Evolutionary conservation across 1,140 invertebrate species (phyloP).

Genomic region (Drosophila ercepeae): DNA sequence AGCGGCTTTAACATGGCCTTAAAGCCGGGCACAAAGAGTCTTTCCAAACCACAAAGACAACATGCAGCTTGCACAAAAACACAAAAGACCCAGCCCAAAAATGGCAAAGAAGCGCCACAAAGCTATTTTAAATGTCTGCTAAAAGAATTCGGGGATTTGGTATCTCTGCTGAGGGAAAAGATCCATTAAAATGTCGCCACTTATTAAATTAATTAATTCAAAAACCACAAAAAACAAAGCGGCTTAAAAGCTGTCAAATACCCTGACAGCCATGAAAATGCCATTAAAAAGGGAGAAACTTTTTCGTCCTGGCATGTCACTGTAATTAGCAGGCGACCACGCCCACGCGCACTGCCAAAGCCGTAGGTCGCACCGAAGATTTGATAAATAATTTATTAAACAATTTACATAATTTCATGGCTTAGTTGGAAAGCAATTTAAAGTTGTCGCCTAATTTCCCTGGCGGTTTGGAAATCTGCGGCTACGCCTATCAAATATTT

Average conservation of each 20-base stretch:
- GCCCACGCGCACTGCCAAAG: constrained; percentile 15
- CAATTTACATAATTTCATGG: constrained; percentile 67
- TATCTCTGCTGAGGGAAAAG: not conserved
- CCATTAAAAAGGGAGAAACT: constrained; percentile 58
- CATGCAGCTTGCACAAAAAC: constrained; percentile 10
- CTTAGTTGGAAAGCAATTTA: constrained; percentile 69
- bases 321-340: constrained; percentile 58
- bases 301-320: constrained; percentile 54
- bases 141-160: constrained; percentile 1
- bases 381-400: constrained; percentile 64
- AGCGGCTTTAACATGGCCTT: not conserved
- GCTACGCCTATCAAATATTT: constrained; percentile 72
- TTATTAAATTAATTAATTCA: constrained; percentile 76
- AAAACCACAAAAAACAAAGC: constrained; percentile 59
- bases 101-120: constrained; percentile 9
- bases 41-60: constrained; percentile 6
- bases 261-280: constrained; percentile 57
- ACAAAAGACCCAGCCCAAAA: constrained; percentile 1
- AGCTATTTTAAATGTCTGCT: constrained; percentile 14
- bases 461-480: constrained; percentile 57
- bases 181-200: constrained; percentile 67
- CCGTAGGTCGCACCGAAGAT: not conserved
- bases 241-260: constrained; percentile 71
- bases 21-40: not conserved
- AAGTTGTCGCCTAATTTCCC: constrained; percentile 72